Base-by-base conservation (phyloP, 2,113 vertebrate species). In the Coregonus clupeaformis region DNA sequence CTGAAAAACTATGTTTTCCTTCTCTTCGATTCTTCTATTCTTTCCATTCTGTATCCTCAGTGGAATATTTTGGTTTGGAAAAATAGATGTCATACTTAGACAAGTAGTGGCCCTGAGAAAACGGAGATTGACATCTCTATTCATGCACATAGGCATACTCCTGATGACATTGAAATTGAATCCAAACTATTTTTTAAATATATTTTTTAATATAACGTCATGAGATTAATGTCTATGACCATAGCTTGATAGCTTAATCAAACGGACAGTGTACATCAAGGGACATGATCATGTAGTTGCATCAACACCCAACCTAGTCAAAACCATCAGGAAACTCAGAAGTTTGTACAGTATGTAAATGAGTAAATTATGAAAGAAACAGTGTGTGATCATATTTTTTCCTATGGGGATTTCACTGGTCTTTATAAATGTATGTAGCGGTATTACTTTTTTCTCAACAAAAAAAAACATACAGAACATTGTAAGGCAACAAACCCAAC, bases 271-370 rank as follows among this genome's bases (percentile, higher is more conserved):
- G 78, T 5, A 7, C 68, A 57, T 74, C 47, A 13, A 49, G 77
- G 75, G 66, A 84, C 73, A 81, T 83, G 66, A 80, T 72, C 84
- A 30, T 71, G 74, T 18, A 78, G 36, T 89, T 89, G 85, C 87
- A 87, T 89, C 85, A 89, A 70, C 29, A 1, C 25, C 62, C 66
- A 22, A 27, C 22, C 49, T 14, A 52, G 49, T 36, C 32, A 36
- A 36, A 36, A 7, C 49, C 49, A 18, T 18, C 12, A 52, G 49
- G 14, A 52, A 9, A 12, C 52, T 55, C 52, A 14, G 5, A 6
- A 42, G 1, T 42, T 9, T 42, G 36, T 42, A 42, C 36, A 42
- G 36, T 9, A 9, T 9, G 36, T 36, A 36, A 36, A 36, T 42
- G 1, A 42, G 36, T 11, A 42, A 42, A 42, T 42, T 9, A 42